phyloP scores from a whole-genome alignment of 1,140 invertebrate species.

The Drosophila novamexicana region DNA sequence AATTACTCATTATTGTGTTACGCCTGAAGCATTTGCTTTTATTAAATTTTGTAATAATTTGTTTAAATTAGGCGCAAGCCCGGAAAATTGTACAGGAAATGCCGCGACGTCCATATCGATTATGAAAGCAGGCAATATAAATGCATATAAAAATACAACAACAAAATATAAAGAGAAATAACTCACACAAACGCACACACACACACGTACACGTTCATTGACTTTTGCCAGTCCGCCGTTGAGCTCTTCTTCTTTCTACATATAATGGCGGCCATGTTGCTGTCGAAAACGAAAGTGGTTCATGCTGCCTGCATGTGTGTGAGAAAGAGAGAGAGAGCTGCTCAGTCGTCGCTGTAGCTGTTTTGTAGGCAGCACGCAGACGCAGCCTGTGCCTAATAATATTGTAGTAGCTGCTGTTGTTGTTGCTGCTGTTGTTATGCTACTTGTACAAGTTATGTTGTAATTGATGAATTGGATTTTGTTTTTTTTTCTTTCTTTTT shows the following conservation, averaged over 20 bases:
- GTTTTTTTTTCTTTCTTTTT: conserved; percentile 15
- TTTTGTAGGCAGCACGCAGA: conserved; percentile 69
- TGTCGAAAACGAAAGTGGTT: conserved; percentile 78
- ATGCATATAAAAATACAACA: conserved; percentile 27
- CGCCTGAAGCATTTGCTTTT: conserved; percentile 48
- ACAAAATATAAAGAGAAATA: conserved; percentile 8
- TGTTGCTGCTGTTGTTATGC: conserved; percentile 17
- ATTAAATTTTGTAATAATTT: conserved; percentile 79
- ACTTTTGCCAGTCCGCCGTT: conserved; percentile 59
- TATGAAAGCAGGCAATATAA: conserved; percentile 64
- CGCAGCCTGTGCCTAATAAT: conserved; percentile 72
- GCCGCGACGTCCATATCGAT: conserved; percentile 47
- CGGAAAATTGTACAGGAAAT: conserved; percentile 74
- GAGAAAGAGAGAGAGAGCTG: conserved; percentile 3
- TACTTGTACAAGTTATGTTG: conserved; percentile 47
- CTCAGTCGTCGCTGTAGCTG: conserved; percentile 22
- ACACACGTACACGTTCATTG: conserved; percentile 65
- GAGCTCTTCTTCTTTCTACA: conserved; percentile 28
- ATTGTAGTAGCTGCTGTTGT: conserved; percentile 18
- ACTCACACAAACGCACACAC: conserved; percentile 6
- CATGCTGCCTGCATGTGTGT: conserved; percentile 42
- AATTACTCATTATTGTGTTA: conserved; percentile 1
- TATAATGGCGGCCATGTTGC: conserved; percentile 32
- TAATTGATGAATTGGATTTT: conserved; percentile 80
- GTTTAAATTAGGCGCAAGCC: conserved; percentile 72